Evolutionary conservation across 2,797 vertebrate genomes (phyloP).

Genomic region (Parambassis ranga): DNA sequence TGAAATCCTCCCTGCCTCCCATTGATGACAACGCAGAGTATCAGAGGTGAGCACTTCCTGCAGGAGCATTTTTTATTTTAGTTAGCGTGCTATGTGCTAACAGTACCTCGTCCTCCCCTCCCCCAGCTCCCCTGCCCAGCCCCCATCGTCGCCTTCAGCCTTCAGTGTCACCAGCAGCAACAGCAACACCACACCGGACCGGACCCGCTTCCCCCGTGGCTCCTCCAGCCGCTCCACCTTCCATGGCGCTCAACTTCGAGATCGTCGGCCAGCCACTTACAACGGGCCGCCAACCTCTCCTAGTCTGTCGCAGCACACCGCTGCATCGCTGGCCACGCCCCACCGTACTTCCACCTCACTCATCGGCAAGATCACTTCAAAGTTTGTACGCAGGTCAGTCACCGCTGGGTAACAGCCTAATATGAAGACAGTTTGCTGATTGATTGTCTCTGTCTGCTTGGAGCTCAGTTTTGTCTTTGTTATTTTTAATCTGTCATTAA

Average conservation of each 20-base stretch:
- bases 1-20: conserved; percentile 89
- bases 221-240: conserved; percentile 93
- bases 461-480: neutral
- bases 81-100: neutral
- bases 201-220: conserved; percentile 89
- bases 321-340: conserved; percentile 78
- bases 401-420: neutral
- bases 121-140: conserved; percentile 24
- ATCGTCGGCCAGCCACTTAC: conserved; percentile 89
- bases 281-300: conserved; percentile 92
- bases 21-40: conserved; percentile 91
- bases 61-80: too few species aligned
- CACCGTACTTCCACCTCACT: conserved; percentile 87
- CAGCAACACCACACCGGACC: conserved; percentile 89
- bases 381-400: conserved; percentile 92
- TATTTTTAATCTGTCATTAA: too few species aligned
- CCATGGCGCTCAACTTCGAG: conserved; percentile 92
- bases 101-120: conserved; percentile 18
- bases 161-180: conserved; percentile 88
- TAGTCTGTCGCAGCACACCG: conserved; percentile 83
- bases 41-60: conserved; percentile 75
- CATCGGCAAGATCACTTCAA: conserved; percentile 94
- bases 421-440: too few species aligned
- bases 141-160: conserved; percentile 87
- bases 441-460: neutral